Base-by-base conservation (phyloP, 1,140 invertebrate genomes). In the Zaprionus tsacasi region DNA sequence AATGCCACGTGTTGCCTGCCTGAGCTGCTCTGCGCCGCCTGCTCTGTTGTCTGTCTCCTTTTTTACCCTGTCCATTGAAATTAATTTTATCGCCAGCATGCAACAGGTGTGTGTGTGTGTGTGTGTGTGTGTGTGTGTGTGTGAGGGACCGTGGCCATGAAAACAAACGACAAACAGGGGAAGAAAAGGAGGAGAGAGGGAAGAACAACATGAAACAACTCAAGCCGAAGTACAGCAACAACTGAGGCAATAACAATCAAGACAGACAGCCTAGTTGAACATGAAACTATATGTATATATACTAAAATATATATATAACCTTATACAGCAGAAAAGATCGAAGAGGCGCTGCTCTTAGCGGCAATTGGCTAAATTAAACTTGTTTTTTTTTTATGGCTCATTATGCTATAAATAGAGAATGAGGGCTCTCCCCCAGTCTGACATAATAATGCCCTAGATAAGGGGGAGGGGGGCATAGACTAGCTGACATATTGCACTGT, bases 51-150 rank as follows among this genome's bases (percentile, higher is more conserved):
- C 33, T 59, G 36, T 15, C 8, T 38, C 57, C 52, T 36, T 40
- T 65, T 17, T 40, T 2, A 21, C 65, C 15, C 57, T 48, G 63
- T 57, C 61, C 73, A 70, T 75, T 73, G 76, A 79, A 87, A 87
- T 89, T 83, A 83, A 88, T 88, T 83, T 89, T 70, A 83, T 73
- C 70, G 75, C 55, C 63, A 43, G 69, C 69, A 60, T 73, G 74
- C 83, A 88, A 88, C 83, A 87, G 83, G 83, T 87, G 83, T 70
- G 78, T 17, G 57, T 60, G 17, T 55, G 40, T 38, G 15, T 21
- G 48, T 59, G 40, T 38, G 15, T 21, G 48, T 59, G 57, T 59
- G 25, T 15, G 27, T 52, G 65, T 38, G 40, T 74, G 48, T 30
- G 17, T 61, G 33, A 38, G 25, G 33, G 54, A 25, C 40, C 60